phyloP scores from a whole-genome alignment of 2,113 vertebrate genomes.

The Eulemur rufifrons region DNA sequence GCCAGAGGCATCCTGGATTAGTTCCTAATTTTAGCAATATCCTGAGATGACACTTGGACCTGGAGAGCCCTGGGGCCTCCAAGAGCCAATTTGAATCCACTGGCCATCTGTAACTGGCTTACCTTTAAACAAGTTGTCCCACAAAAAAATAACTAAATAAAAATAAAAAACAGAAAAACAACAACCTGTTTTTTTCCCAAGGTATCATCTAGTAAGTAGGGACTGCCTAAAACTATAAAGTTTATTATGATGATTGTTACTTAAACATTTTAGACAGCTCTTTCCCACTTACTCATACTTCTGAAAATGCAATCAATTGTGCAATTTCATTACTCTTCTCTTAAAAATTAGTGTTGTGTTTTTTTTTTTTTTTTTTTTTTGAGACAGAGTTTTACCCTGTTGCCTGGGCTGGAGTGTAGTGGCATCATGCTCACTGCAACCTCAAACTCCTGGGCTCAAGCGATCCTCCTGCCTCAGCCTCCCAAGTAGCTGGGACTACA shows the following conservation, averaged over 20 bases:
- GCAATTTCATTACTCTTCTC: not conserved
- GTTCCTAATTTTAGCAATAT: conserved; percentile 34
- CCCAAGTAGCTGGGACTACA: too few relatives aligned
- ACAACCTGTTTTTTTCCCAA: not conserved
- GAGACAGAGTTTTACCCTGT: too few relatives aligned
- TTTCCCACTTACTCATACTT: not conserved
- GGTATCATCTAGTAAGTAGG: not conserved
- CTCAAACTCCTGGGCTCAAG: too few relatives aligned
- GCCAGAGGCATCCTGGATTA: not conserved
- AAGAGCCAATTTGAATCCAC: not conserved
- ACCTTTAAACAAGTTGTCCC: conserved; percentile 7
- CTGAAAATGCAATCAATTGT: conserved; percentile 33
- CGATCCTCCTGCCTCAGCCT: too few relatives aligned
- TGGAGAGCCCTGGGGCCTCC: not conserved
- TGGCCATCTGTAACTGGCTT: not conserved
- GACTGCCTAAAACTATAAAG: conserved; percentile 8
- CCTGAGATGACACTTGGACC: conserved; percentile 2
- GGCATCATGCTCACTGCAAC: too few relatives aligned
- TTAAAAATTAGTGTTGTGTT: not conserved
- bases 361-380: too few relatives aligned
- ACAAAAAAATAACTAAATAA: not conserved
- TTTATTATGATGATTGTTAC: conserved; percentile 40
- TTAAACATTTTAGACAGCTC: not conserved
- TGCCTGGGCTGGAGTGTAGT: too few relatives aligned
- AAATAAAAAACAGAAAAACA: not conserved